Evolutionary conservation across 2,888 invertebrate genomes (phyloP), one percentile per base, ranked within the genome.

Genomic region (Scelioninae gen. 1): DNA sequence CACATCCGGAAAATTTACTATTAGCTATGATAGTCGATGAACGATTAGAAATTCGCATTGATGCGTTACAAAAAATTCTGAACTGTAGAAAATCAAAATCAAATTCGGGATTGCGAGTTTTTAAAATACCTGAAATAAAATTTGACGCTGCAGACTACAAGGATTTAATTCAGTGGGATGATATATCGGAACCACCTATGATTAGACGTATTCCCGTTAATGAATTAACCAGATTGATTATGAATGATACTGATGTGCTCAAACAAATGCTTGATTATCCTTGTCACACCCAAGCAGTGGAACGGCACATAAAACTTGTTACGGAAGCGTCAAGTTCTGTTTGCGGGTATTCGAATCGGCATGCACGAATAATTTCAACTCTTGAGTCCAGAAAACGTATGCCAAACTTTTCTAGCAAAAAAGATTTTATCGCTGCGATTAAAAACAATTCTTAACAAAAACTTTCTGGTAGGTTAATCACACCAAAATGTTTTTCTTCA

Each of bases 11-110:
- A 74, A 68, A 74, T 53, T n/a, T 82, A 5, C 15, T 78, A 6
- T 38, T 74, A 11, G 58, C 66, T 0, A 80, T 80, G 74, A 63
- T 66, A 8, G 51, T 56, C 1, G 72, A 80, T 38, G 79, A 65
- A 8, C 10, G 38, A 5, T 32, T 71, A 43, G 72, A 80, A 11
- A 45, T 60, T 62, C 13, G 74, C 10, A 53, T 60, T 15, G n/a
- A 53, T 32, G 74, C 68, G 2, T 7, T 74, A 55, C 16, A 47
- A 11, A 68, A 43, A 51, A 68, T 77, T 16, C 0, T 53, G 4
- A 5, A 51, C 1, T 68, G 77, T 10, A 58, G 77, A 34, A 47
- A 60, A 51, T 16, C 16, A 2, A n/a, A n/a, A n/a, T 5, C 9
- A 58, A 31, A 10, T 23, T n/a, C 5, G 10, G 45, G 9, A 40